Percentiles rank a stretch among this genome's conserved stretches.
These are phyloP conservation scores for Enchytraeus crypticus DNA, from an alignment of 2,888 invertebrate genomes.

Conservation along the genomic window DNA sequence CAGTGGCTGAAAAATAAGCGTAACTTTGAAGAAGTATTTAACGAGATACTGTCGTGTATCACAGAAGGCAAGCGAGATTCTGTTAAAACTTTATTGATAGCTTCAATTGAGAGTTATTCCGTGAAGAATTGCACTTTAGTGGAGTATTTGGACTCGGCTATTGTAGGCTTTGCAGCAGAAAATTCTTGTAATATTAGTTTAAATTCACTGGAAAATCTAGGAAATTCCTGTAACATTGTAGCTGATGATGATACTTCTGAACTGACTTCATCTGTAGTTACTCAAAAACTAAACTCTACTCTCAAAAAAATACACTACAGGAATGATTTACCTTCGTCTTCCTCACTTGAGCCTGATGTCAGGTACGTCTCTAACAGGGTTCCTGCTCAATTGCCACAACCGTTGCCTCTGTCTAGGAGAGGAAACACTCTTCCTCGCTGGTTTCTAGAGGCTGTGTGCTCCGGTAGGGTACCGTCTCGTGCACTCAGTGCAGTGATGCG, in stretches of 20 bases:
- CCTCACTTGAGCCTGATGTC: neutral
- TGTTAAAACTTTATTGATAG: constrained; percentile 30
- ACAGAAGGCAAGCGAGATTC: constrained; percentile 29
- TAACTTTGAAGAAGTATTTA: constrained; percentile 61
- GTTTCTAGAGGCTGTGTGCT: constrained; percentile 59
- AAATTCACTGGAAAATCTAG: too few species aligned
- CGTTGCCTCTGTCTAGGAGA: neutral
- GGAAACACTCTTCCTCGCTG: constrained; percentile 54
- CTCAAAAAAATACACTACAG: too few species aligned
- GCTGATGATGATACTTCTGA: neutral
- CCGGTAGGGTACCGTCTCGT: constrained; percentile 58
- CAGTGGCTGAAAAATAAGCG: constrained; percentile 65
- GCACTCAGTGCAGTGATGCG: constrained; percentile 53
- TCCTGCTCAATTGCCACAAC: too few species aligned
- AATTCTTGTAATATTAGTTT: too few species aligned
- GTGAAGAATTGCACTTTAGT: constrained; percentile 6
- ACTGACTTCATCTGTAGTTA: too few species aligned
- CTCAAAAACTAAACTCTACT: too few species aligned
- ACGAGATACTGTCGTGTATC: constrained; percentile 47
- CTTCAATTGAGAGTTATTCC: constrained; percentile 38
- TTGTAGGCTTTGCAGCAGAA: neutral
- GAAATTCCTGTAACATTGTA: too few species aligned
- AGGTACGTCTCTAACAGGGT: neutral
- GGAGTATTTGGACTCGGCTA: constrained; percentile 1
- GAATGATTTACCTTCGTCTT: neutral